Conservation (phyloP, 1,140 invertebrate genomes). For the Calliphora vicina region DNA sequence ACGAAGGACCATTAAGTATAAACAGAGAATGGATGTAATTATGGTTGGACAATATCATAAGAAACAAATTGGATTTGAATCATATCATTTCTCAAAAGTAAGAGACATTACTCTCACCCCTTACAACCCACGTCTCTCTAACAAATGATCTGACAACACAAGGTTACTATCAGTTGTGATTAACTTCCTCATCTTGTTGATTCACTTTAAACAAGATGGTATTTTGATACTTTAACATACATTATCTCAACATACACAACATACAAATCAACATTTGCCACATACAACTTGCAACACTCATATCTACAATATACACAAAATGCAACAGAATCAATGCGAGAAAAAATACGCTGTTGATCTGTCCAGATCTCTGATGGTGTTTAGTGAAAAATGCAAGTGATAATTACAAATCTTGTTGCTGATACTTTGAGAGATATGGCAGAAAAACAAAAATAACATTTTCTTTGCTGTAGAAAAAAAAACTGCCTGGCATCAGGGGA, state of each 20-base stretch:
- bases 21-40: too few species aligned
- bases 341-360: background rate
- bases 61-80: too few species aligned
- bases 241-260: background rate
- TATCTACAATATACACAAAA: background rate
- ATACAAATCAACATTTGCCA: conserved; percentile 1
- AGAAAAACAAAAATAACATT: background rate
- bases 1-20: too few species aligned
- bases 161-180: conserved; percentile 4
- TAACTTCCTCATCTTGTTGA: conserved; percentile 16
- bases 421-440: conserved; percentile 6
- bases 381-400: conserved; percentile 38
- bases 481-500: too few species aligned
- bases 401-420: conserved; percentile 38
- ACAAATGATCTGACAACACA: background rate
- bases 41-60: too few species aligned
- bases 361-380: conserved; percentile 13
- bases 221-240: background rate
- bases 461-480: background rate
- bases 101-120: too few species aligned
- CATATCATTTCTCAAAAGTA: too few species aligned
- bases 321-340: background rate
- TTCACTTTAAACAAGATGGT: conserved; percentile 3
- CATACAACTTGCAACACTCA: background rate
- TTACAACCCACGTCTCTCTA: background rate